These are phyloP conservation scores for Eurytemora carolleeae DNA, from an alignment of 1,140 invertebrate species.

Conservation along the genomic window DNA sequence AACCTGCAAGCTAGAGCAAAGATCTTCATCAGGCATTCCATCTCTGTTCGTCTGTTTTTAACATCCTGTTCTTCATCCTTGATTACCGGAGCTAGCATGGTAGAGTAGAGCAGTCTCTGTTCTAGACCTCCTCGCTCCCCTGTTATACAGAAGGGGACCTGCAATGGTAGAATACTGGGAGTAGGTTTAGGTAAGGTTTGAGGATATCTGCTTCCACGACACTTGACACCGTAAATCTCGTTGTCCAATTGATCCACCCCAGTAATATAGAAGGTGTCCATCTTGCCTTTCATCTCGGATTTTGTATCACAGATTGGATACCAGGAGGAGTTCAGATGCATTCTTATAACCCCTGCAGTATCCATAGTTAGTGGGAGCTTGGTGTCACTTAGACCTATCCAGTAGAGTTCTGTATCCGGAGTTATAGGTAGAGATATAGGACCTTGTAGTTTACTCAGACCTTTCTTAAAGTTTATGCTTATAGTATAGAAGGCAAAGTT, in stretches of 20 bases:
- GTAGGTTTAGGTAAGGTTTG: conserved; percentile 61
- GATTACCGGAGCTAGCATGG: background rate
- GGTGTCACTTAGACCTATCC: conserved; percentile 62
- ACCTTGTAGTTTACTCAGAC: conserved; percentile 19
- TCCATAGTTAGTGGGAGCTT: conserved; percentile 36
- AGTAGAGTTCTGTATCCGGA: conserved; percentile 43
- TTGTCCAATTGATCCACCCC: conserved; percentile 51
- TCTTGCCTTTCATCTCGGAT: conserved; percentile 42
- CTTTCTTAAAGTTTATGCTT: conserved; percentile 20
- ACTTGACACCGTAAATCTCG: conserved; percentile 55
- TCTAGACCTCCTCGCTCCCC: background rate
- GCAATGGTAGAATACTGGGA: conserved; percentile 36
- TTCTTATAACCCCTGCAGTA: conserved; percentile 40
- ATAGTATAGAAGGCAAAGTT: conserved; percentile 26
- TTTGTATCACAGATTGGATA: conserved; percentile 50
- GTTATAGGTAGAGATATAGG: conserved; percentile 41
- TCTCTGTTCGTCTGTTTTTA: no score
- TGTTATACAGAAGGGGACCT: conserved; percentile 60
- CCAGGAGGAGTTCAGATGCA: conserved; percentile 48
- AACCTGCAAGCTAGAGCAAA: conserved; percentile 48
- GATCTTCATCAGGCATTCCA: conserved; percentile 61
- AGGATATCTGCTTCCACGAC: conserved; percentile 68
- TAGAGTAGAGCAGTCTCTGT: no score
- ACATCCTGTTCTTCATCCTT: conserved; percentile 30
- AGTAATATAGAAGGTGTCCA: conserved; percentile 61